phyloP scores from a whole-genome alignment of 2,888 invertebrate species.

The Pedicia rivosa region DNA sequence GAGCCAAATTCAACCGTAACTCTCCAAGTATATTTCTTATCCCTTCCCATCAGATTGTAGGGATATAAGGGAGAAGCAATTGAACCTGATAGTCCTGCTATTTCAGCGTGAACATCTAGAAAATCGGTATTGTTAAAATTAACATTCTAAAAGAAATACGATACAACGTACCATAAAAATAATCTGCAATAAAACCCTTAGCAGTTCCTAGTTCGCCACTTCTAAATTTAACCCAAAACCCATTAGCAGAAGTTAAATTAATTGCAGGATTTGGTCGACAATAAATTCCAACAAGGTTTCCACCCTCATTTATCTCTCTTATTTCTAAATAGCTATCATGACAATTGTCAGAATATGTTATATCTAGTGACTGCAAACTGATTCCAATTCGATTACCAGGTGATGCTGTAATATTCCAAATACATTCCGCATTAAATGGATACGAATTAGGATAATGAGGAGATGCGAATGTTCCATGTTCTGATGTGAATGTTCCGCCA shows the following conservation, averaged over 20 bases:
- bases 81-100: constrained; percentile 47
- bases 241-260: constrained; percentile 38
- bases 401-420: constrained; percentile 52
- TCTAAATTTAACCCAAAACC: constrained; percentile 62
- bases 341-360: constrained; percentile 58
- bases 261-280: constrained; percentile 52
- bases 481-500: constrained; percentile 44
- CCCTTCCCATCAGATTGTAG: too few relatives aligned
- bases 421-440: constrained; percentile 51
- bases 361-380: constrained; percentile 47
- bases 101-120: constrained; percentile 48
- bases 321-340: constrained; percentile 77
- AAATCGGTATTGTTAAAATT: too few relatives aligned
- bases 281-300: constrained; percentile 50
- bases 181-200: constrained; percentile 62
- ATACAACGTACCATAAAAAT: constrained; percentile 38
- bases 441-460: constrained; percentile 57
- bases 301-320: constrained; percentile 44
- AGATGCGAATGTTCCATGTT: constrained; percentile 46
- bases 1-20: too few relatives aligned
- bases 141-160: too few relatives aligned
- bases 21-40: too few relatives aligned
- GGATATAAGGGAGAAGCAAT: constrained; percentile 73
- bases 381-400: constrained; percentile 54
- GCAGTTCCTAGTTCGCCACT: constrained; percentile 41